A percentile compares a stretch with the other conserved stretches of the same genome.
These are phyloP conservation scores for Apomyelois bistriatella DNA, from an alignment of 2,888 invertebrate species.

Conservation along the genomic window DNA sequence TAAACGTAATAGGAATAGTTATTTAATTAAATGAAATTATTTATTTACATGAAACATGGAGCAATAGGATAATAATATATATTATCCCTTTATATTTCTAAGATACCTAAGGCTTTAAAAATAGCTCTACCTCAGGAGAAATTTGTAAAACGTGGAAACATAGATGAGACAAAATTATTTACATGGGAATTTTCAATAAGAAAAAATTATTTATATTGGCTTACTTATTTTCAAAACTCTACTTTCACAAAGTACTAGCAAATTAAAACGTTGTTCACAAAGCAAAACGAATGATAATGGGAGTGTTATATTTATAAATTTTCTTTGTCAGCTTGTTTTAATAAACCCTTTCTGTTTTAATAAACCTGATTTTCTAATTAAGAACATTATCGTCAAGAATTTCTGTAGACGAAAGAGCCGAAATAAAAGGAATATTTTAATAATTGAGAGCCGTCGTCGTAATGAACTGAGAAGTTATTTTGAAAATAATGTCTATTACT, in stretches of 20 bases:
- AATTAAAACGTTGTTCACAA: slow-evolving; percentile 20
- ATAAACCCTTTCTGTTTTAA: slow-evolving; percentile 36
- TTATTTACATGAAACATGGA: too few species aligned
- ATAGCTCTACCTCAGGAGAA: too few species aligned
- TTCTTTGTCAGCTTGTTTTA: slow-evolving; percentile 36
- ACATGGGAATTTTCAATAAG: too few species aligned
- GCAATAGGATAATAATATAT: too few species aligned
- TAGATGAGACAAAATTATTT: too few species aligned
- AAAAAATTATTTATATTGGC: too few species aligned
- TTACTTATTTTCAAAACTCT: too few species aligned
- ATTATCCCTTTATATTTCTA: too few species aligned
- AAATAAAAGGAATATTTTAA: slow-evolving; percentile 52
- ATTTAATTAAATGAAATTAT: too few species aligned
- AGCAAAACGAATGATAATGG: slow-evolving; percentile 23
- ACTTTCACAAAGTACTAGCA: slow-evolving; percentile 6
- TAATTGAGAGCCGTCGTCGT: slow-evolving; percentile 43
- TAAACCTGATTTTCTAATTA: slow-evolving; percentile 54
- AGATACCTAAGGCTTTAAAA: too few species aligned
- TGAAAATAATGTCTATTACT: slow-evolving; percentile 18
- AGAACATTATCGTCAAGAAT: slow-evolving; percentile 46
- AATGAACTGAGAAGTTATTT: slow-evolving; percentile 27
- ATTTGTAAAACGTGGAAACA: too few species aligned
- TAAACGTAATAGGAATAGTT: too few species aligned
- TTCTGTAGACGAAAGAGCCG: slow-evolving; percentile 37
- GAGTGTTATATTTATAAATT: slow-evolving; percentile 19